Evolutionary conservation across 2,797 vertebrate genomes (phyloP).

Genomic region (Lepus townsendii): DNA sequence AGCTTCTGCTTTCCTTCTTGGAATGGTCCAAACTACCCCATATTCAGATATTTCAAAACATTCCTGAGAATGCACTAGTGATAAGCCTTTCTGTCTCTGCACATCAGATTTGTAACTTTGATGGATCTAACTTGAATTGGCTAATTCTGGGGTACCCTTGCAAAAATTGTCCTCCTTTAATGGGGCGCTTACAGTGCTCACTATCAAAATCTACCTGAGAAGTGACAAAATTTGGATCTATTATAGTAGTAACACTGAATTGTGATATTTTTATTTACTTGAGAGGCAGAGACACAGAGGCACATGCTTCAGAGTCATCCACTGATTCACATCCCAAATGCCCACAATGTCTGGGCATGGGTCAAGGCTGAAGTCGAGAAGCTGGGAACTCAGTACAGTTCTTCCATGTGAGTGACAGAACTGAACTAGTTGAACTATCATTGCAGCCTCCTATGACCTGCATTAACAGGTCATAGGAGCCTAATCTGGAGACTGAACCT

Average conservation of each 20-base stretch:
- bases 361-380: too few relatives aligned
- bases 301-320: too few relatives aligned
- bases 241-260: neutral
- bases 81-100: neutral
- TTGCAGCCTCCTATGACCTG: too few relatives aligned
- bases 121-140: constrained; percentile 23
- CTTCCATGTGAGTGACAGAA: too few relatives aligned
- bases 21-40: constrained; percentile 11
- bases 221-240: constrained; percentile 20
- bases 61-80: neutral
- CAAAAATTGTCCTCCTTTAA: constrained; percentile 16
- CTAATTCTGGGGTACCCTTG: neutral
- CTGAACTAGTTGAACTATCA: too few relatives aligned
- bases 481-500: too few relatives aligned
- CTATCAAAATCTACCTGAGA: neutral
- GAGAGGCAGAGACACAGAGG: too few relatives aligned
- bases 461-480: too few relatives aligned
- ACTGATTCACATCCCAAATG: too few relatives aligned
- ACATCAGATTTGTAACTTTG: neutral
- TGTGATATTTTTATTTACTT: too few relatives aligned
- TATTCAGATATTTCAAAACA: constrained; percentile 30
- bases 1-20: neutral
- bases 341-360: too few relatives aligned
- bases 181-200: neutral
- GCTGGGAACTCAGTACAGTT: too few relatives aligned